Evolutionary conservation across 2,113 vertebrate genomes (phyloP).

Genomic region (Cinclus cinclus): DNA sequence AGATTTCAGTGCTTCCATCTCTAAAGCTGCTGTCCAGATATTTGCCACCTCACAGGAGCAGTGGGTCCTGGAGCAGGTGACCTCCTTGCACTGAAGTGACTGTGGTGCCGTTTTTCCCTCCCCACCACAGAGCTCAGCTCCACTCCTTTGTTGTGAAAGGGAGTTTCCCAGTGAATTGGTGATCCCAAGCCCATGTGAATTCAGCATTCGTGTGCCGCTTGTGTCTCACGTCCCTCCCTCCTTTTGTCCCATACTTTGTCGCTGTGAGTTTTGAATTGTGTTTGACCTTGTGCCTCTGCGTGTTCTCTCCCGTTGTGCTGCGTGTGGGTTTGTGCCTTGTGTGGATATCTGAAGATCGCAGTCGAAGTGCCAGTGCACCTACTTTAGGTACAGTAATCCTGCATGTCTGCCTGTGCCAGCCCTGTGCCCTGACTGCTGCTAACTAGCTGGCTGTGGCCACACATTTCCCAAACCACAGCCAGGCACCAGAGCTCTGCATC

Average conservation of each 20-base stretch:
- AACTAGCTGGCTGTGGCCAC: constrained; percentile 17
- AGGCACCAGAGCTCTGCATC: neutral
- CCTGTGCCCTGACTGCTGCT: constrained; percentile 31
- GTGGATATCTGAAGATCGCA: constrained; percentile 91
- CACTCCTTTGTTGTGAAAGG: neutral
- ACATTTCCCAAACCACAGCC: neutral
- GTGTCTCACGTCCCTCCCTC: neutral
- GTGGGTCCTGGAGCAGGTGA: neutral
- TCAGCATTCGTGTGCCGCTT: neutral
- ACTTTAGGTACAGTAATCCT: constrained; percentile 90
- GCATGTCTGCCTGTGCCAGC: constrained; percentile 66
- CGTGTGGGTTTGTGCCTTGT: constrained; percentile 81
- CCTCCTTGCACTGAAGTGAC: neutral
- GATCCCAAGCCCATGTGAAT: neutral
- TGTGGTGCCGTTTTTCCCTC: neutral
- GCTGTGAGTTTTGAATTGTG: constrained; percentile 57
- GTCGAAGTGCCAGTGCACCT: constrained; percentile 92
- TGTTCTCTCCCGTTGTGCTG: constrained; percentile 77
- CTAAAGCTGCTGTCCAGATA: neutral
- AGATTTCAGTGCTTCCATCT: neutral
- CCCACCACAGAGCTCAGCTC: neutral
- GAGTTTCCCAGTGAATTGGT: neutral
- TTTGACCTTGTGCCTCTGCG: constrained; percentile 81
- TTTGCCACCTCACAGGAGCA: neutral
- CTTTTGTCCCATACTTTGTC: constrained; percentile 17